Evolutionary conservation across 2,113 vertebrate species (phyloP), one percentile per base, ranked within the genome.

Genomic region (Pluvialis apricaria): DNA sequence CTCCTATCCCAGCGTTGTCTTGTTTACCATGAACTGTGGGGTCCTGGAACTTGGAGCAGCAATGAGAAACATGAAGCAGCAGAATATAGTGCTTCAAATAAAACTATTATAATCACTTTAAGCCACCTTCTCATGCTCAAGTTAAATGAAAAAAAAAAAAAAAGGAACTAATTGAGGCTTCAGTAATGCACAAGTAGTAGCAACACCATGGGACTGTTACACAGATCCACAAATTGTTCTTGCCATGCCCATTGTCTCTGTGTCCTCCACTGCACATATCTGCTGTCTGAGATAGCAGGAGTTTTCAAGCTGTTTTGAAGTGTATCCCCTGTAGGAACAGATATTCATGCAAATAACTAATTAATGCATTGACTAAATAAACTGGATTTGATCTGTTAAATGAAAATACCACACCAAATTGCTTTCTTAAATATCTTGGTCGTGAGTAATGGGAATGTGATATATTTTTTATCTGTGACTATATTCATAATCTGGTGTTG

Each of bases 301-400:
- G 19, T 61, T 83, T 40, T 90, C 60, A 47, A 68, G 75, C 65
- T 84, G 44, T 51, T 87, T 61, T 79, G 66, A 76, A 80, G 78
- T 40, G 5, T 82, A 55, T 93, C 40, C 62, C 66, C 75, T 76
- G 81, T 20, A 96, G 92, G 73, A 94, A 21, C 40, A 85, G 58
- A 87, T 80, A 91, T 34, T 94, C 20, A 77, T 79, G 49, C 81
- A 89, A 91, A 76, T 76, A 25, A 38, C 57, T 88, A 91, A 92
- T 93, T 92, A 86, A 89, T 65, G 6, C 34, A 76, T 69, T 71
- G 60, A 72, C 65, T 94, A 88, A 94, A 76, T 84, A 92, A 93
- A 92, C 72, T 54, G 36, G 40, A 84, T 94, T 89, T 93, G 81
- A 92, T 88, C 62, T 95, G 58, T 66, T 96, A 95, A 91, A 78